Percentiles rank a stretch among this genome's conserved stretches.
phyloP scores from a whole-genome alignment of 2,888 invertebrate species.

The Heteromyza rotundicornis region DNA sequence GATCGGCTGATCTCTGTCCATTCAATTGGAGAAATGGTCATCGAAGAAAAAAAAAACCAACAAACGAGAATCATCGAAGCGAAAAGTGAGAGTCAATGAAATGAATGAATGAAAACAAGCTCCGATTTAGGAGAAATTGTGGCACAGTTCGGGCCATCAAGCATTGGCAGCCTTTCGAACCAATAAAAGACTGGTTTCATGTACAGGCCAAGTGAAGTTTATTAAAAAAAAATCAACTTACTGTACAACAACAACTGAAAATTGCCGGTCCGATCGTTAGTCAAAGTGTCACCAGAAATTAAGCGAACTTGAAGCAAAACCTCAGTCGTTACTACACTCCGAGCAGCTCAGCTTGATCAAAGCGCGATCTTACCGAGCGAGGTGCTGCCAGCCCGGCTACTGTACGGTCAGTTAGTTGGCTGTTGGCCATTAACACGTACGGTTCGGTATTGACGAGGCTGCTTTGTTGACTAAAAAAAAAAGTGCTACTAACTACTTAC shows the following conservation, averaged over 20 bases:
- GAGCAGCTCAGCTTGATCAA: not conserved
- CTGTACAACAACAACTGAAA: no score
- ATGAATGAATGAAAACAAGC: not conserved
- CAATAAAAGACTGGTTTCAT: constrained; percentile 5
- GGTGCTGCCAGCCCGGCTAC: constrained; percentile 17
- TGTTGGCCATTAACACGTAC: constrained; percentile 59
- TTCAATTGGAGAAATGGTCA: not conserved
- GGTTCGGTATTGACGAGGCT: no score
- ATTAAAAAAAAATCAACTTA: no score
- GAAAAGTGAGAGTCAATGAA: constrained; percentile 51
- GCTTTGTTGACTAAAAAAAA: no score
- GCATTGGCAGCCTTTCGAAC: no score
- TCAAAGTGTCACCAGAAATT: constrained; percentile 2
- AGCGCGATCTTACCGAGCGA: constrained; percentile 8
- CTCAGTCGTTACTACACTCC: not conserved
- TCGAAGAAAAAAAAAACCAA: not conserved
- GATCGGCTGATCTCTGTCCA: no score
- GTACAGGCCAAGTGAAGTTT: not conserved
- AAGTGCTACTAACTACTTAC: no score
- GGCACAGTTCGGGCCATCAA: no score
- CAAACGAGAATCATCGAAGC: constrained; percentile 20
- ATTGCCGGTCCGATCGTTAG: not conserved
- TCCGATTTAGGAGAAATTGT: constrained; percentile 44
- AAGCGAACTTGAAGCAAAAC: not conserved
- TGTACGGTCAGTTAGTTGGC: constrained; percentile 52